Base-by-base conservation (phyloP, 2,888 invertebrate genomes). In the Oxytorus armatus region DNA sequence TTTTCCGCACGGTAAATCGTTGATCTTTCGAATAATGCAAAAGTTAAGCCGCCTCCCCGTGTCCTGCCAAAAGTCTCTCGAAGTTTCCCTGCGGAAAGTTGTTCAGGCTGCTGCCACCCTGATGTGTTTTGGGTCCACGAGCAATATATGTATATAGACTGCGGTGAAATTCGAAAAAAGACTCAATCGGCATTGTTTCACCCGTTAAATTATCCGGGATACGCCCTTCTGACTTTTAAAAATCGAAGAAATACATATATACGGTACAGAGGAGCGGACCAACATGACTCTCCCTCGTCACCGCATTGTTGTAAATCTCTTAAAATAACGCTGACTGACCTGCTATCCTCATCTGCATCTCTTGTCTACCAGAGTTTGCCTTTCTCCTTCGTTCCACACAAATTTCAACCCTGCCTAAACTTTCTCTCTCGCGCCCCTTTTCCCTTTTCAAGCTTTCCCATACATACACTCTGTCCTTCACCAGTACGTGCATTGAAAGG, bases 261-360 rank as follows among this genome's bases (percentile, higher is more conserved):
- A 36, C n/a, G 3, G 23, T 23, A 25, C 16, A 78, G 29, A 51
- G n/a, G 49, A 49, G 18, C 36, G 53, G 11, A 74, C 49, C 69
- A 33, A 16, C 51, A 18, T 51, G 65, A n/a, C 75, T 33, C 51
- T 23, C 55, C 42, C 44, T 39, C 44, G 44, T 18, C 25, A 14
- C 80, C 69, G n/a, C n/a, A 86, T 89, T 88, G 85, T 88, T 85
- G 85, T 86, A 87, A 87, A 90, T 88, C 89, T 86, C 82, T 88
- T 87, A 84, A 88, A 88, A 89, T 89, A 90, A 89, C 87, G 82
- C 82, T 55, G 7, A 23, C 72, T 78, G 85, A 87, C 88, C 87
- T 85, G 86, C 49, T 78, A 68, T 66, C 63, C 75, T 82, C 76
- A 75, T 69, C 78, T 70, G 73, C 65, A 42, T 81, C 79, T 82